These are phyloP conservation scores for Megaceryle torquata DNA, from an alignment of 2,113 vertebrate genomes.

Conservation along the genomic window DNA sequence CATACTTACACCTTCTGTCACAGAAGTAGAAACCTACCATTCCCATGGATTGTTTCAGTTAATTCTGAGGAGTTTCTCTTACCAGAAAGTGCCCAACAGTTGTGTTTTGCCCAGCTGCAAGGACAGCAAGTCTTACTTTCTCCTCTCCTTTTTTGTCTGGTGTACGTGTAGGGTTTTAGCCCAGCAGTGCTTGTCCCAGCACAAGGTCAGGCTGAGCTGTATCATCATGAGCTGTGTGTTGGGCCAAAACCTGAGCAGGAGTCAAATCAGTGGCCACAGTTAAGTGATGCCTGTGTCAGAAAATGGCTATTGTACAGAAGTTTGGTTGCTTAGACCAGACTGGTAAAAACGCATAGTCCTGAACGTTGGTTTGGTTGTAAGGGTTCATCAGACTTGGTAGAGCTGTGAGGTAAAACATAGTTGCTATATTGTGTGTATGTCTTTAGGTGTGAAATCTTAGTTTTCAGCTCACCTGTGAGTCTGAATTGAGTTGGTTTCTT, in stretches of 20 bases:
- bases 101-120: neutral
- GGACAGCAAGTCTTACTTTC: neutral
- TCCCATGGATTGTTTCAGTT: neutral
- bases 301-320: neutral
- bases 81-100: neutral
- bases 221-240: neutral
- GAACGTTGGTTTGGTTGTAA: neutral
- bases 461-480: neutral
- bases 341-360: rapidly evolving
- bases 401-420: neutral
- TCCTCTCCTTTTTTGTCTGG: neutral
- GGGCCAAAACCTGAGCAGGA: neutral
- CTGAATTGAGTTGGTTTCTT: neutral
- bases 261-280: neutral
- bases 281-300: neutral
- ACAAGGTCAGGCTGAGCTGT: neutral
- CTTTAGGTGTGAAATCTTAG: neutral
- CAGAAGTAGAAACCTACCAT: neutral
- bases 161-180: rapidly evolving
- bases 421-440: neutral
- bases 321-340: neutral
- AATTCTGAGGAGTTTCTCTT: neutral
- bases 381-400: neutral
- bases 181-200: neutral
- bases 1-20: neutral